Evolutionary conservation across 2,797 vertebrate species (phyloP).

Genomic region (Sebastes kiyomatsui): DNA sequence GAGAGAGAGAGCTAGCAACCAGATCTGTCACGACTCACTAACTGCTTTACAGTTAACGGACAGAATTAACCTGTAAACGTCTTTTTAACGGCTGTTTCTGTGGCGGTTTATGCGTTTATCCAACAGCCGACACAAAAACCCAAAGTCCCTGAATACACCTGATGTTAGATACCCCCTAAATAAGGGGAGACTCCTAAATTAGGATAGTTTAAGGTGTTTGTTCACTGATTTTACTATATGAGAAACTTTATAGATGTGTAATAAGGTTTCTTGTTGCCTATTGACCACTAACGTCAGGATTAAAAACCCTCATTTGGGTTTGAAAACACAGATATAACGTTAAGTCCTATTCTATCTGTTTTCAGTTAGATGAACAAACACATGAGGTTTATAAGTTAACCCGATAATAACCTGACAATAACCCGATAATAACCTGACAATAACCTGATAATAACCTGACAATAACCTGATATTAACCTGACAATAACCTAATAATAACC

Average conservation of each 20-base stretch:
- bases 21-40: slow-evolving; percentile 61
- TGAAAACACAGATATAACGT: too few species aligned
- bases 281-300: neutral
- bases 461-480: too few species aligned
- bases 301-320: neutral
- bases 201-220: neutral
- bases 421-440: too few species aligned
- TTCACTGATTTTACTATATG: neutral
- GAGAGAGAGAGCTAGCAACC: too few species aligned
- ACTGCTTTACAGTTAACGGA: neutral
- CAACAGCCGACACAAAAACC: neutral
- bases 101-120: neutral
- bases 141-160: neutral
- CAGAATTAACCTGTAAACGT: neutral
- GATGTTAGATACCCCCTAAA: neutral
- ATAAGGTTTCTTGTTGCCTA: neutral
- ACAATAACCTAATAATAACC: too few species aligned
- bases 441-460: too few species aligned
- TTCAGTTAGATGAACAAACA: too few species aligned
- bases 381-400: too few species aligned
- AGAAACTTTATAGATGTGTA: neutral
- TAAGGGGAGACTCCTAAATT: neutral
- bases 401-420: too few species aligned
- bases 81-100: neutral
- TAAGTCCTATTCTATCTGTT: too few species aligned